These are phyloP conservation scores for Leptinotarsa juncta DNA, from an alignment of 2,888 invertebrate species.

Conservation along the genomic window DNA sequence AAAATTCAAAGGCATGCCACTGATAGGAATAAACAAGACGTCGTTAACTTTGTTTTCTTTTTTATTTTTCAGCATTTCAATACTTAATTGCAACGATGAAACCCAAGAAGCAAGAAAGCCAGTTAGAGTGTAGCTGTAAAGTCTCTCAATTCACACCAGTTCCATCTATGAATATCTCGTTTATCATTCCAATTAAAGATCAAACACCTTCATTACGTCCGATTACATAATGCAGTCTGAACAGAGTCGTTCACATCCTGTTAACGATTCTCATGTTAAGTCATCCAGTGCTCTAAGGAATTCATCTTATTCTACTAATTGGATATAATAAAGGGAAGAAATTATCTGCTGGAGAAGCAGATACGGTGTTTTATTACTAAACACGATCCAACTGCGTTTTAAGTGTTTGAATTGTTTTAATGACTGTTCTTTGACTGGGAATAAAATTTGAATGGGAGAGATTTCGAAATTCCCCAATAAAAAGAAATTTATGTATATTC, in stretches of 20 bases:
- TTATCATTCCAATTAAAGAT: slow-evolving; percentile 12
- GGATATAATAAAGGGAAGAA: neutral
- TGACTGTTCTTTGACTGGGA: too few relatives aligned
- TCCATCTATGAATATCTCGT: neutral
- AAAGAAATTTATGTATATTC: too few relatives aligned
- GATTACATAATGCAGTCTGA: slow-evolving; percentile 4
- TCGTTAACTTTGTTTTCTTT: neutral
- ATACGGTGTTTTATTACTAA: neutral
- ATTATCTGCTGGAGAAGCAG: neutral
- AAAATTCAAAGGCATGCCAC: too few relatives aligned
- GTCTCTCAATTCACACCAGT: neutral
- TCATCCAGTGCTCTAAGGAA: neutral
- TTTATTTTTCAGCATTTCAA: neutral
- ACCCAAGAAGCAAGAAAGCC: neutral
- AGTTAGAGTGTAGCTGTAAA: neutral
- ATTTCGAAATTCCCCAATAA: too few relatives aligned
- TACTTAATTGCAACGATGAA: neutral
- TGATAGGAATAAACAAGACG: neutral
- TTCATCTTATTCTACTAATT: neutral
- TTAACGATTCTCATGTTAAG: slow-evolving; percentile 11
- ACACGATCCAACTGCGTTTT: neutral
- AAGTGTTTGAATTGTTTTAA: neutral
- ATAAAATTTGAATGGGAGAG: too few relatives aligned
- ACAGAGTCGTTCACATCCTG: slow-evolving; percentile 4
- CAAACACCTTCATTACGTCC: slow-evolving; percentile 8